Conservation (phyloP, 2,888 invertebrate genomes). For the Temnothorax rugatulus region DNA sequence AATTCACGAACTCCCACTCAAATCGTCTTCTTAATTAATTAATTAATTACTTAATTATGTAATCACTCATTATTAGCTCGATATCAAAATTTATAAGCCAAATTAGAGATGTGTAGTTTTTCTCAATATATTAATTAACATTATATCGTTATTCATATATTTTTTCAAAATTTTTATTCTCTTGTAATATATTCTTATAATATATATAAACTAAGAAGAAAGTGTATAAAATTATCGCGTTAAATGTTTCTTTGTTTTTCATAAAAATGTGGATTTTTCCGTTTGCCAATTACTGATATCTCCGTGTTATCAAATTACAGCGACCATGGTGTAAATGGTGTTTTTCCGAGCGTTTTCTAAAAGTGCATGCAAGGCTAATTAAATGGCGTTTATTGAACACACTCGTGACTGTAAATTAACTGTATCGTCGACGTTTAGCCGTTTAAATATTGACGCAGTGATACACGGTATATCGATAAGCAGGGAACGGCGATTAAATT, state of each 20-base stretch:
- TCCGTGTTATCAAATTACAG: conserved; percentile 12
- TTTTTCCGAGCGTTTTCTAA: conserved; percentile 10
- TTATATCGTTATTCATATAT: not conserved
- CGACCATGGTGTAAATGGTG: too few species aligned
- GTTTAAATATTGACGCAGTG: conserved; percentile 46
- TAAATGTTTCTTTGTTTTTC: not conserved
- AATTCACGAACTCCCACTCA: conserved; percentile 50
- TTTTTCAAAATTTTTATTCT: not conserved
- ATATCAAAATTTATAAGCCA: conserved; percentile 5
- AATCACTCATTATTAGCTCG: not conserved
- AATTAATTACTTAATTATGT: conserved; percentile 27
- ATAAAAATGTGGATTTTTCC: not conserved
- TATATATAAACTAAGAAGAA: not conserved
- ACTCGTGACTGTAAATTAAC: conserved; percentile 19
- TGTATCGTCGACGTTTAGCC: conserved; percentile 42
- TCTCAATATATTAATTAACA: not conserved
- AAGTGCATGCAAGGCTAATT: conserved; percentile 18
- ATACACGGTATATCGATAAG: conserved; percentile 31
- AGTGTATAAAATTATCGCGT: not conserved
- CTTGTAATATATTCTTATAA: too few species aligned
- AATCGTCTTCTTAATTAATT: conserved; percentile 39
- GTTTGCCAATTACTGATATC: not conserved
- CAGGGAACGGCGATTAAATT: conserved; percentile 45
- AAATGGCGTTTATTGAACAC: conserved; percentile 13
- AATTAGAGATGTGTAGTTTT: not conserved